These are phyloP conservation scores for Oryzias woworae DNA, from an alignment of 2,113 vertebrate species.

Conservation along the genomic window DNA sequence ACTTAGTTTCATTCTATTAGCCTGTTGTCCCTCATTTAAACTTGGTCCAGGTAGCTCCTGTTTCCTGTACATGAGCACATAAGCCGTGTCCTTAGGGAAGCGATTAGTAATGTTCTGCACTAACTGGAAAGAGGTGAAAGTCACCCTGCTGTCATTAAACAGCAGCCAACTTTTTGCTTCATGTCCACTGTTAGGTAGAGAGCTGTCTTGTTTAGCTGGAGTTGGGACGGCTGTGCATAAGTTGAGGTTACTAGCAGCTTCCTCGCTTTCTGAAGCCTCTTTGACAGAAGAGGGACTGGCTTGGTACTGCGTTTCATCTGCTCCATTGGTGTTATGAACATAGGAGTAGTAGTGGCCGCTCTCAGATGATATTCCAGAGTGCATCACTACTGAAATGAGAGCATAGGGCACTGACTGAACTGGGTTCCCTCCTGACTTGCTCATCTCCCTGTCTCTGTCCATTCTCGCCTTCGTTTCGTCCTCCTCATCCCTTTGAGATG, in stretches of 20 bases:
- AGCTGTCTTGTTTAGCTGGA: slow-evolving; percentile 71
- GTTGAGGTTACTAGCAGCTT: slow-evolving; percentile 24
- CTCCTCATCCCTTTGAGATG: slow-evolving; percentile 86
- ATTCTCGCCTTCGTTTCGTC: slow-evolving; percentile 48
- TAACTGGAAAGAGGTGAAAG: slow-evolving; percentile 94
- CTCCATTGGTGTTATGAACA: slow-evolving; percentile 83
- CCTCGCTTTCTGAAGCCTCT: slow-evolving; percentile 61
- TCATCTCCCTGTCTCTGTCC: slow-evolving; percentile 55
- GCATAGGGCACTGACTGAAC: slow-evolving; percentile 82
- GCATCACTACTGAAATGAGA: slow-evolving; percentile 95
- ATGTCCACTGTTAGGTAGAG: slow-evolving; percentile 54
- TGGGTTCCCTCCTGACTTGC: slow-evolving; percentile 34
- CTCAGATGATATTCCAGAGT: slow-evolving; percentile 97
- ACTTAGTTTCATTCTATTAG: slow-evolving; percentile 81
- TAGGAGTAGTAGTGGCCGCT: slow-evolving; percentile 99
- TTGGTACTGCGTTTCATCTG: slow-evolving; percentile 67
- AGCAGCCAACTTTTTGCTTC: slow-evolving; percentile 91
- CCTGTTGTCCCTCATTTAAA: slow-evolving; percentile 29
- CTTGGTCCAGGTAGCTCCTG: slow-evolving; percentile 76
- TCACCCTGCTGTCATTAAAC: slow-evolving; percentile 98
- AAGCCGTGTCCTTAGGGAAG: slow-evolving; percentile 98
- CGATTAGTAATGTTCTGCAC: slow-evolving; percentile 95
- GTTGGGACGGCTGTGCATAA: slow-evolving; percentile 54
- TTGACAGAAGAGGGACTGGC: slow-evolving; percentile 59
- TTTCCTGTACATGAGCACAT: slow-evolving; percentile 95